phyloP scores from a whole-genome alignment of 2,797 vertebrate genomes.

The Crocodylus rhombifer region DNA sequence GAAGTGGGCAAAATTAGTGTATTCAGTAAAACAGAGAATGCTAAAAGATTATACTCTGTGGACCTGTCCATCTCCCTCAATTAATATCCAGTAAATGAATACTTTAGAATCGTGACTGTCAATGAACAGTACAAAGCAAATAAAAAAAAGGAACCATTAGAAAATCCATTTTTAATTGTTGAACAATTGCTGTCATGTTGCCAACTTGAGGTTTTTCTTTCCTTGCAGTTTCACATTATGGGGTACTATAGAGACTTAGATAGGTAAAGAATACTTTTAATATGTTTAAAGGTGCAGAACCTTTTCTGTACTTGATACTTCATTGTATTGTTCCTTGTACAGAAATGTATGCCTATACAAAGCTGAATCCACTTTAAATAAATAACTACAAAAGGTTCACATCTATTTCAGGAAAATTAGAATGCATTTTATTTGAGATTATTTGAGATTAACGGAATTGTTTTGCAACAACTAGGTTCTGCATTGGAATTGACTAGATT shows the following conservation, averaged over 20 bases:
- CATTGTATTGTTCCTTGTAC: background rate
- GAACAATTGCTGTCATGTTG: background rate
- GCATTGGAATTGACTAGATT: background rate
- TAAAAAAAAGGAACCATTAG: background rate
- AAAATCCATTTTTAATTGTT: background rate
- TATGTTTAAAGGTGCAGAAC: accelerated
- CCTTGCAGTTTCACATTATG: background rate
- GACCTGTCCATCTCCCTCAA: background rate
- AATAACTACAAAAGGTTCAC: background rate
- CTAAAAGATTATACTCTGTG: background rate
- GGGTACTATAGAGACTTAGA: background rate
- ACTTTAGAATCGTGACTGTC: background rate
- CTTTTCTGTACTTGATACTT: background rate
- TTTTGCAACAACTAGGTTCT: background rate
- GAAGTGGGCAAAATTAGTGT: background rate
- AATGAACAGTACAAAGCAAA: background rate
- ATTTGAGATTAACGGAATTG: background rate
- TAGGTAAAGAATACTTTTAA: background rate
- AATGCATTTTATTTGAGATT: background rate
- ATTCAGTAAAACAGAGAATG: background rate
- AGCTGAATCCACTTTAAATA: background rate
- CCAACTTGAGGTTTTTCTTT: background rate
- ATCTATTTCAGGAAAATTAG: background rate
- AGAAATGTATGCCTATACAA: background rate
- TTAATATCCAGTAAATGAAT: background rate